A percentile compares a stretch with the other conserved stretches of the same genome.
These are phyloP conservation scores for Penaeus monodon DNA, from an alignment of 2,888 invertebrate genomes.

Conservation along the genomic window DNA sequence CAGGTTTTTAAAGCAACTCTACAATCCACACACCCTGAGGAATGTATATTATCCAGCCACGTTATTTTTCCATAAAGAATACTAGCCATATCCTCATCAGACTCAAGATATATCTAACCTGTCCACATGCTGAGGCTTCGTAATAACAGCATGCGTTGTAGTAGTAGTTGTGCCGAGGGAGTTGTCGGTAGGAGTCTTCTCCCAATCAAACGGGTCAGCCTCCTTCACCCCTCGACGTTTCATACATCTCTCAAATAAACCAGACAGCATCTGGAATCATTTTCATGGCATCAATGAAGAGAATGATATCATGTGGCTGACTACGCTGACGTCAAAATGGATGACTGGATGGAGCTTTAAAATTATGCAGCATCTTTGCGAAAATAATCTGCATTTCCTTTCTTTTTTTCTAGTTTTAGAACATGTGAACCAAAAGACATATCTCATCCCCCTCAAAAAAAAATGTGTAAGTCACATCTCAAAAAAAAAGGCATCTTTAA, in stretches of 20 bases:
- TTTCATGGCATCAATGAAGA: conserved; percentile 58
- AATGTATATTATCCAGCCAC: no score
- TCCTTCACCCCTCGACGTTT: conserved; percentile 89
- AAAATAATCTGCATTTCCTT: no score
- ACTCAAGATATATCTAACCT: conserved; percentile 44
- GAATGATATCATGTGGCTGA: no score
- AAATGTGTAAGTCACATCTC: no score
- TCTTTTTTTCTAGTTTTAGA: no score
- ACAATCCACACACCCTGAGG: no score
- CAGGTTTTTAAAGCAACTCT: no score
- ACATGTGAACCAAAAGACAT: no score
- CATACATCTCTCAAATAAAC: conserved; percentile 92
- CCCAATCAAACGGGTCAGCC: conserved; percentile 96
- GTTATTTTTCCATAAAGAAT: background rate
- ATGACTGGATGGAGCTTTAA: no score
- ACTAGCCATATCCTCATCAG: background rate
- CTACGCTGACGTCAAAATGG: background rate
- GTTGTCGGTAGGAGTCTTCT: conserved; percentile 73
- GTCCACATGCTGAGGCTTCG: conserved; percentile 66
- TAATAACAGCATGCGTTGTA: conserved; percentile 68
- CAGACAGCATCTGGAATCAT: conserved; percentile 79
- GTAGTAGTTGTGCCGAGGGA: conserved; percentile 67
- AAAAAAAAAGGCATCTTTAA: no score
- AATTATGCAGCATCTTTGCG: no score
- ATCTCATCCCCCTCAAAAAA: no score